phyloP scores from a whole-genome alignment of 37 sponge, comb jelly and placozoan species.

The Aphrocallistes beatrix region DNA sequence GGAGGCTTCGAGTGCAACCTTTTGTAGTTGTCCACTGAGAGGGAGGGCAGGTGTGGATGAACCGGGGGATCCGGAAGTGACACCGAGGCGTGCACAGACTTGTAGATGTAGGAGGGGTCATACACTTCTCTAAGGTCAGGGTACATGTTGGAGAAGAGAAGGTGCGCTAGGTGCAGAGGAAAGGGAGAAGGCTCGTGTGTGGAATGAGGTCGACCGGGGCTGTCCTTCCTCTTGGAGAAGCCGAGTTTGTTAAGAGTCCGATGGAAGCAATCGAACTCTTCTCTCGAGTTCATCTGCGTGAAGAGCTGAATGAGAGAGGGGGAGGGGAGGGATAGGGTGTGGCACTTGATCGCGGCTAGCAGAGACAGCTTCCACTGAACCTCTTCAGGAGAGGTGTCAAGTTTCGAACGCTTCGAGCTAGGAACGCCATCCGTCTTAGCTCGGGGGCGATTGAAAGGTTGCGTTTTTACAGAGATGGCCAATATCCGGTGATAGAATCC shows the following conservation, averaged over 20 bases:
- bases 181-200: background rate
- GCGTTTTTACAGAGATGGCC: background rate
- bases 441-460: background rate
- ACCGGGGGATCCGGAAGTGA: background rate
- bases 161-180: background rate
- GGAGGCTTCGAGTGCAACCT: background rate
- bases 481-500: background rate
- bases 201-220: background rate
- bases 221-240: slow-evolving; percentile 6
- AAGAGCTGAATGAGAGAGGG: background rate
- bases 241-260: background rate
- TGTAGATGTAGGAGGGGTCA: background rate
- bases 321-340: background rate
- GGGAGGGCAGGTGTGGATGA: background rate
- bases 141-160: background rate
- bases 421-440: background rate
- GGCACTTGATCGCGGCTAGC: background rate
- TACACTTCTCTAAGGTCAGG: background rate
- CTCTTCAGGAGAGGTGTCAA: background rate
- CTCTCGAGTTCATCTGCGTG: background rate
- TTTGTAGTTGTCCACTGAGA: background rate
- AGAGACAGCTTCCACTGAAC: background rate
- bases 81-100: background rate
- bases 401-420: background rate
- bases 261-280: background rate